Evolutionary conservation across 2,797 vertebrate genomes (phyloP).

Genomic region (Hippoglossus hippoglossus): DNA sequence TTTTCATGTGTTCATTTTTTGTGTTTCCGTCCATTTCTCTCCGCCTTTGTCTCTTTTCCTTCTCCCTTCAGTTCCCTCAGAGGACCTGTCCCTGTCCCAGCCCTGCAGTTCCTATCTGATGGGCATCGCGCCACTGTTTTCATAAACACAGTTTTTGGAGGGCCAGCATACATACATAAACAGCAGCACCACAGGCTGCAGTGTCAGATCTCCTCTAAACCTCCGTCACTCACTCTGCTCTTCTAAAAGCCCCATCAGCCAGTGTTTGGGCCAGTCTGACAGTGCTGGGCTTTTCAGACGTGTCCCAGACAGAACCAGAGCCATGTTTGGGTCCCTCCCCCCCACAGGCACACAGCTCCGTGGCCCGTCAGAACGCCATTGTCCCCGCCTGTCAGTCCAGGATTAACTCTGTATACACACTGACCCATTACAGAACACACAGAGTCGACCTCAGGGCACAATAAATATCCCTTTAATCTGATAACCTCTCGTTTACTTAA

Average conservation of each 20-base stretch:
- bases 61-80: constrained; percentile 53
- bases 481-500: constrained; percentile 60
- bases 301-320: constrained; percentile 70
- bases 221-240: constrained; percentile 77
- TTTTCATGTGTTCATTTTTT: constrained; percentile 47
- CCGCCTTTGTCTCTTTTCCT: constrained; percentile 43
- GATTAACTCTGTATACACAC: constrained; percentile 72
- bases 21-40: constrained; percentile 34
- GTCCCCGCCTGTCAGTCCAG: constrained; percentile 58
- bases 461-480: constrained; percentile 68
- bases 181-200: constrained; percentile 75
- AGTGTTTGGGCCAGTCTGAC: constrained; percentile 76
- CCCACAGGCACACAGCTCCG: constrained; percentile 40
- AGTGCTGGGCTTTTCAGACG: constrained; percentile 64
- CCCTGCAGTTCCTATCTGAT: constrained; percentile 72
- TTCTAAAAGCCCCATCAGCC: constrained; percentile 75
- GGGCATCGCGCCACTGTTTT: constrained; percentile 81
- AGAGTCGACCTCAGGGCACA: constrained; percentile 41
- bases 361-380: constrained; percentile 47
- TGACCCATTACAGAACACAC: constrained; percentile 61
- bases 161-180: constrained; percentile 78
- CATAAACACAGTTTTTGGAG: constrained; percentile 81
- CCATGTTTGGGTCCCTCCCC: constrained; percentile 59
- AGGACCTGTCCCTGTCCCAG: constrained; percentile 62
- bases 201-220: constrained; percentile 78